phyloP scores from a whole-genome alignment of 2,888 invertebrate genomes.

The Acronicta aceris region DNA sequence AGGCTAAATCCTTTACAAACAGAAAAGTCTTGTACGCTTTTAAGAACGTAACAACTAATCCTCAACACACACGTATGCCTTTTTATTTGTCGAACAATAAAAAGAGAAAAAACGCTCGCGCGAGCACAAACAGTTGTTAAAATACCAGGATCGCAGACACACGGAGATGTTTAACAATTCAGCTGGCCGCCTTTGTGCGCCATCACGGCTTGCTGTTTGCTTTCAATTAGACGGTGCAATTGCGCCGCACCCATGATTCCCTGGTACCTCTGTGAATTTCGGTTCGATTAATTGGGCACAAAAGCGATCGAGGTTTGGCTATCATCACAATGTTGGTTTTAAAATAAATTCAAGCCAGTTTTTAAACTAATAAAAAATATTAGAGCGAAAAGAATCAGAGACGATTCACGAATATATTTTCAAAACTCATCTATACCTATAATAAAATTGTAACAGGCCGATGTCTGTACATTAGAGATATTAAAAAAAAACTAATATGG shows the following conservation, averaged over 20 bases:
- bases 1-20: constrained; percentile 26
- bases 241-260: constrained; percentile 43
- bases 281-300: constrained; percentile 33
- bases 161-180: constrained; percentile 62
- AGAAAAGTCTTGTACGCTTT: constrained; percentile 18
- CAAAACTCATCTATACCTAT: too few species aligned
- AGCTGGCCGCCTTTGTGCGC: constrained; percentile 49
- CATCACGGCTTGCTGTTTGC: constrained; percentile 57
- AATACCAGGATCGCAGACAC: constrained; percentile 47
- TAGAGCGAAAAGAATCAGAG: too few species aligned
- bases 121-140: constrained; percentile 19
- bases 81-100: constrained; percentile 45
- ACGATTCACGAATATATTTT: too few species aligned
- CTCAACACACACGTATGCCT: constrained; percentile 48
- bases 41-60: constrained; percentile 42
- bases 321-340: too few species aligned
- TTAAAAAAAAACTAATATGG: too few species aligned
- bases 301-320: constrained; percentile 4
- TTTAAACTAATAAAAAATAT: too few species aligned
- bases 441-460: too few species aligned
- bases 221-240: constrained; percentile 63
- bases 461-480: too few species aligned
- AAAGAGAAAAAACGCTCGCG: constrained; percentile 35
- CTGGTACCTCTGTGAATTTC: constrained; percentile 42
- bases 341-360: too few species aligned